A percentile compares a stretch with the other conserved stretches of the same genome.
These are phyloP conservation scores for Pollenia griseotomentosa DNA, from an alignment of 2,888 invertebrate species.

Conservation along the genomic window DNA sequence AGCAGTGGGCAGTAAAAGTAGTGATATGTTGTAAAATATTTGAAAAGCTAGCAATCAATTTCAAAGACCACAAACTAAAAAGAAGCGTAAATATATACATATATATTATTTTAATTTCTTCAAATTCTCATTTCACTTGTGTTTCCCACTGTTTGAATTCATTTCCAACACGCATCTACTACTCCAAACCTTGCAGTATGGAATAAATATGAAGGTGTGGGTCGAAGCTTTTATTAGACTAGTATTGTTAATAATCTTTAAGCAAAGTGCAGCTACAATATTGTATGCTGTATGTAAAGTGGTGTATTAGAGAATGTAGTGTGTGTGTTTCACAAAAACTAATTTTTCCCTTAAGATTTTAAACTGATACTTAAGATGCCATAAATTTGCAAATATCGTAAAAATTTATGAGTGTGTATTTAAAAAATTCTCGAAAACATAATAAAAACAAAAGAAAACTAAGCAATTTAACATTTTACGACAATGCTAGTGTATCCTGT, in stretches of 20 bases:
- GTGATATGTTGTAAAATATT: not conserved
- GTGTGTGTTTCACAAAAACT: constrained; percentile 25
- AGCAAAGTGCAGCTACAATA: not conserved
- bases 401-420: constrained; percentile 6
- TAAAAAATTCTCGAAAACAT: not conserved
- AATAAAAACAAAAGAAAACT: not conserved
- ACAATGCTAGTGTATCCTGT: not conserved
- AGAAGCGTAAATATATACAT: too few species aligned
- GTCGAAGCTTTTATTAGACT: not conserved
- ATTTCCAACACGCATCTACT: not conserved
- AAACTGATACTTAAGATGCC: constrained; percentile 59
- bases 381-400: constrained; percentile 44
- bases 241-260: constrained; percentile 26
- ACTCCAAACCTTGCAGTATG: not conserved
- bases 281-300: not conserved
- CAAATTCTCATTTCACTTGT: not conserved
- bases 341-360: constrained; percentile 59
- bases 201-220: constrained; percentile 9
- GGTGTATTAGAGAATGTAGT: not conserved
- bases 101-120: too few species aligned
- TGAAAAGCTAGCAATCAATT: not conserved
- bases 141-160: not conserved
- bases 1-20: constrained; percentile 17
- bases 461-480: constrained; percentile 12
- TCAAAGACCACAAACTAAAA: too few species aligned